A percentile compares a stretch with the other conserved stretches of the same genome.
These are phyloP conservation scores for Mechanitis mazaeus DNA, from an alignment of 2,888 invertebrate species.

Conservation along the genomic window DNA sequence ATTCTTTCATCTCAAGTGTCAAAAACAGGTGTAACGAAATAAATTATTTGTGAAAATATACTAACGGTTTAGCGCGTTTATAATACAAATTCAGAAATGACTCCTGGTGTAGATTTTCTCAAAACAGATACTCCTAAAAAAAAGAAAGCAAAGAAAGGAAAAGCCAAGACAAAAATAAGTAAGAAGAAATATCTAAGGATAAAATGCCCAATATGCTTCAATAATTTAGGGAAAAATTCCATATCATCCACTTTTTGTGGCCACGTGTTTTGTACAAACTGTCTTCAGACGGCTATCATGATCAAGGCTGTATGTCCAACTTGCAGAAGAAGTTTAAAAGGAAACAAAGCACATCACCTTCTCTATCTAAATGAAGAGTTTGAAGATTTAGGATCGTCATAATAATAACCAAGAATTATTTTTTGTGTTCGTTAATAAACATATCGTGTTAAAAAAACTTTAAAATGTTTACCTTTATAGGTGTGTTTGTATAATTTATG, in stretches of 20 bases:
- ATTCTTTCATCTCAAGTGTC: slow-evolving; percentile 14
- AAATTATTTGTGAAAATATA: slow-evolving; percentile 20
- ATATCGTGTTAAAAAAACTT: neutral
- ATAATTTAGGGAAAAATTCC: slow-evolving; percentile 36
- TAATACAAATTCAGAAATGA: slow-evolving; percentile 15
- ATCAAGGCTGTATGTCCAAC: slow-evolving; percentile 38
- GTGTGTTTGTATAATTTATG: neutral
- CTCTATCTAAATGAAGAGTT: slow-evolving; percentile 31
- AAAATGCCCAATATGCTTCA: slow-evolving; percentile 46
- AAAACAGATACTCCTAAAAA: slow-evolving; percentile 17
- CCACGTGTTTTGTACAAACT: slow-evolving; percentile 45
- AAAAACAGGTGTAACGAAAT: slow-evolving; percentile 11
- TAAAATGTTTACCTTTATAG: neutral
- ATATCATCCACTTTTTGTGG: slow-evolving; percentile 46
- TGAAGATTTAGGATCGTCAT: slow-evolving; percentile 12
- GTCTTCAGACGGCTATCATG: slow-evolving; percentile 39
- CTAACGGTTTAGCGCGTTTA: slow-evolving; percentile 8
- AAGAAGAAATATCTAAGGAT: slow-evolving; percentile 31
- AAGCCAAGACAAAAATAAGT: slow-evolving; percentile 28
- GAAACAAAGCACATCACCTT: slow-evolving; percentile 35
- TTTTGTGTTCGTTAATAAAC: neutral
- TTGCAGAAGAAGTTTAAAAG: slow-evolving; percentile 37
- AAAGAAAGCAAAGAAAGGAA: slow-evolving; percentile 30
- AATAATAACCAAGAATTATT: slow-evolving; percentile 7
- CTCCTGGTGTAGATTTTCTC: slow-evolving; percentile 13